phyloP scores from a whole-genome alignment of 2,888 invertebrate species.

The Plebejus argus region DNA sequence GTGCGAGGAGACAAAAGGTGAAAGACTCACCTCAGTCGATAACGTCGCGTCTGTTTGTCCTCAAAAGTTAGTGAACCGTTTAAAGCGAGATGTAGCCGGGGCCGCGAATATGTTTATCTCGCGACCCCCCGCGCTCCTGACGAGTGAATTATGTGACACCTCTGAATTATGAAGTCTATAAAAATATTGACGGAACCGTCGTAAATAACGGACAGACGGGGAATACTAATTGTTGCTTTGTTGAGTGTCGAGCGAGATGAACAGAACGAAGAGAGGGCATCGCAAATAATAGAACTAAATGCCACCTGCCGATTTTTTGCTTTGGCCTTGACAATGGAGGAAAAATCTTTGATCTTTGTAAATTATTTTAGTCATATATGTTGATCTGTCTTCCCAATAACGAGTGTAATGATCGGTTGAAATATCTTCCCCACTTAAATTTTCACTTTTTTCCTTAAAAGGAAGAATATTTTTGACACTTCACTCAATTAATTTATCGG shows the following conservation, averaged over 20 bases:
- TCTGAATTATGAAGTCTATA: conserved; percentile 54
- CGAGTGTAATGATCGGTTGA: not conserved
- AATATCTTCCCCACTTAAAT: not conserved
- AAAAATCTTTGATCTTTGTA: not conserved
- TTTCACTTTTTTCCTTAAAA: not conserved
- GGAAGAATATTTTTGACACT: not conserved
- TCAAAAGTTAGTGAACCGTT: not conserved
- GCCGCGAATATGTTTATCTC: conserved; percentile 42
- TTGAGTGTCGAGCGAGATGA: not conserved
- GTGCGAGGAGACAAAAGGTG: not conserved
- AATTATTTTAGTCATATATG: too few relatives aligned
- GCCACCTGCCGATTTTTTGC: not conserved
- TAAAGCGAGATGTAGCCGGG: conserved; percentile 15
- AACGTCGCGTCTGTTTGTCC: not conserved
- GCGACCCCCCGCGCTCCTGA: conserved; percentile 29
- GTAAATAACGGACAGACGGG: conserved; percentile 46
- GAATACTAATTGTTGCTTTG: conserved; percentile 40
- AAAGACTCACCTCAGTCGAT: not conserved
- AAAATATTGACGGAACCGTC: conserved; percentile 51
- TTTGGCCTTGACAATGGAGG: not conserved
- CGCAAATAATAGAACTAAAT: not conserved
- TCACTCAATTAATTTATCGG: not conserved
- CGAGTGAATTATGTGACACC: conserved; percentile 55
- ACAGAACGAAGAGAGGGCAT: not conserved
- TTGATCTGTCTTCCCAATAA: too few relatives aligned